A percentile compares a stretch with the other conserved stretches of the same genome.
Evolutionary conservation across 2,113 vertebrate species (phyloP).

Genomic region (Electrona antarctica): DNA sequence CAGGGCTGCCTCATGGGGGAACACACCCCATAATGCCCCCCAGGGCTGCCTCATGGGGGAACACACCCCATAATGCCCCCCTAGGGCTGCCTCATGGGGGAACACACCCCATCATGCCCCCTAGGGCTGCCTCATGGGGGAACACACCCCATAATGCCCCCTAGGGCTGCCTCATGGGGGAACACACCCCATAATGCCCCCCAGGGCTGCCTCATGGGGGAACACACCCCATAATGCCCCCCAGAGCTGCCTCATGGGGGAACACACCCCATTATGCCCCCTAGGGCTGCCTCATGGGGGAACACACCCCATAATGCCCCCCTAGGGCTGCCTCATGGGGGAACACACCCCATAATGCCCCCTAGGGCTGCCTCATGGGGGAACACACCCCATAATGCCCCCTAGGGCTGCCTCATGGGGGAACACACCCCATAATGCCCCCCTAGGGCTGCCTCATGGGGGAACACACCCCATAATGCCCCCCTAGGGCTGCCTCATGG

Average conservation of each 20-base stretch:
- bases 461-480: constrained; percentile 24
- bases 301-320: constrained; percentile 20
- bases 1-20: constrained; percentile 32
- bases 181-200: constrained; percentile 20
- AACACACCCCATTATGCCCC: constrained; percentile 18
- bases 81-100: constrained; percentile 27
- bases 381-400: constrained; percentile 20
- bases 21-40: constrained; percentile 12
- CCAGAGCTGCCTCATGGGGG: constrained; percentile 26
- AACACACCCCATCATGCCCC: constrained; percentile 16
- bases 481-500: constrained; percentile 17
- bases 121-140: constrained; percentile 26
- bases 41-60: constrained; percentile 33
- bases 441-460: constrained; percentile 23
- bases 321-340: constrained; percentile 26
- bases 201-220: constrained; percentile 26
- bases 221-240: constrained; percentile 20
- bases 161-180: constrained; percentile 25
- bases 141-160: constrained; percentile 20
- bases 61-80: constrained; percentile 12
- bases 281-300: constrained; percentile 29
- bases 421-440: constrained; percentile 20
- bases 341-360: constrained; percentile 20
- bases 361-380: constrained; percentile 26
- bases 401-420: constrained; percentile 26